Evolutionary conservation across 1,140 invertebrate species (phyloP).

Genomic region (Pollicipes pollicipes): DNA sequence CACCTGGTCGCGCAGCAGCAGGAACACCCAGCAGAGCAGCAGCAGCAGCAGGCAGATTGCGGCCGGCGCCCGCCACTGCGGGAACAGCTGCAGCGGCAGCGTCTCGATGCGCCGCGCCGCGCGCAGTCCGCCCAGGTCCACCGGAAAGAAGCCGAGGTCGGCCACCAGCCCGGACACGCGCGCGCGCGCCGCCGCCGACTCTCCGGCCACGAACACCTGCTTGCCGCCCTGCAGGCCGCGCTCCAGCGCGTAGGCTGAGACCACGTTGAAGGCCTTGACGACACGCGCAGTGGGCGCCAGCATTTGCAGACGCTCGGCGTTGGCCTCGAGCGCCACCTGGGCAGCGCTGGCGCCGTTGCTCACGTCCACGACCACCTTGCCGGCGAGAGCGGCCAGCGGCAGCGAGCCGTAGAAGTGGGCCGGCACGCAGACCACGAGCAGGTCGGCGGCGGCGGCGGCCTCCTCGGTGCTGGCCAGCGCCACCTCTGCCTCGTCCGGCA

Average conservation of each 20-base stretch:
- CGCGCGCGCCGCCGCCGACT: conserved; percentile 4
- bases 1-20: background rate
- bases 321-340: conserved; percentile 17
- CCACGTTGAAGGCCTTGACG: conserved; percentile 18
- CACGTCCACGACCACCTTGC: conserved; percentile 15
- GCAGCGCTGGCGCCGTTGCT: conserved; percentile 14
- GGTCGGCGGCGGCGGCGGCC: background rate
- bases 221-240: conserved; percentile 16
- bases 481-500: conserved; percentile 1
- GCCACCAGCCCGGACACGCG: conserved; percentile 8
- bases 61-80: conserved; percentile 8
- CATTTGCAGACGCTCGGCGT: conserved; percentile 14
- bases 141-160: conserved; percentile 9
- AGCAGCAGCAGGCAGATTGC: background rate
- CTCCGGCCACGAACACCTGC: conserved; percentile 12
- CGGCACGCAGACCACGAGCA: conserved; percentile 15
- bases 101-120: conserved; percentile 13
- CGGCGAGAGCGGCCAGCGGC: conserved; percentile 4
- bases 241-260: conserved; percentile 17
- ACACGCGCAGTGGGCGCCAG: conserved; percentile 14
- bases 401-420: conserved; percentile 8
- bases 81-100: conserved; percentile 15
- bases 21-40: background rate
- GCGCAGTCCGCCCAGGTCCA: conserved; percentile 13
- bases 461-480: background rate